A percentile compares a stretch with the other conserved stretches of the same genome.
phyloP scores from a whole-genome alignment of 2,113 vertebrate genomes.

The Nerophis ophidion region DNA sequence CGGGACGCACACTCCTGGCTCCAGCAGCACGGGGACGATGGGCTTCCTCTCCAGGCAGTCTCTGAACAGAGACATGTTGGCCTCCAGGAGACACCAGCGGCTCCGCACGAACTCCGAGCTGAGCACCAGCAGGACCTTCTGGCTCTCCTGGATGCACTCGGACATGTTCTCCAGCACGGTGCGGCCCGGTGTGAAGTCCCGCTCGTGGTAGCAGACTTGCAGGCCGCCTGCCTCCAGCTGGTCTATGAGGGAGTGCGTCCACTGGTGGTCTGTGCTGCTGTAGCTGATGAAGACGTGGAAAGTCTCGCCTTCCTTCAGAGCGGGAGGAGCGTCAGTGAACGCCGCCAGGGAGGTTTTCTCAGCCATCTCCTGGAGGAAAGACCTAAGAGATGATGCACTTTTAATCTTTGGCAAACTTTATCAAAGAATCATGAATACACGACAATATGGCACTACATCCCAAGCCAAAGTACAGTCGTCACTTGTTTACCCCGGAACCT shows the following conservation, averaged over 20 bases:
- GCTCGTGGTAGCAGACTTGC: constrained; percentile 53
- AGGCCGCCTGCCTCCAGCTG: constrained; percentile 45
- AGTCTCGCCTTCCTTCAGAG: constrained; percentile 30
- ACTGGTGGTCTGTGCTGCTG: constrained; percentile 47
- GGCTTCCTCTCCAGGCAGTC: constrained; percentile 58
- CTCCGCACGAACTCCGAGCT: constrained; percentile 65
- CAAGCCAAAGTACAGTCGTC: too few species aligned
- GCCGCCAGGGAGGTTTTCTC: background rate
- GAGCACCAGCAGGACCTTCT: constrained; percentile 65
- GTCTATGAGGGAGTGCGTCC: constrained; percentile 43
- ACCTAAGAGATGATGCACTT: too few species aligned
- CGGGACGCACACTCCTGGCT: constrained; percentile 44
- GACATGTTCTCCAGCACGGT: constrained; percentile 65
- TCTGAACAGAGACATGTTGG: constrained; percentile 62
- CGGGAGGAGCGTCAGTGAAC: constrained; percentile 17
- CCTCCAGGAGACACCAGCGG: constrained; percentile 66
- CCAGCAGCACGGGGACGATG: constrained; percentile 53
- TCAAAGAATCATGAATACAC: too few species aligned
- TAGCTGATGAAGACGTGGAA: constrained; percentile 66
- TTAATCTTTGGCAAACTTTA: too few species aligned
- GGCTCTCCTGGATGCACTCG: constrained; percentile 61
- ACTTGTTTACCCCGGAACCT: too few species aligned
- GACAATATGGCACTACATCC: too few species aligned
- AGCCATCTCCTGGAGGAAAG: constrained; percentile 9
- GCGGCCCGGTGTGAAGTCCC: constrained; percentile 58